Percentiles rank a stretch among this genome's conserved stretches.
phyloP scores from a whole-genome alignment of 2,113 vertebrate species.

The Callocephalon fimbriatum region DNA sequence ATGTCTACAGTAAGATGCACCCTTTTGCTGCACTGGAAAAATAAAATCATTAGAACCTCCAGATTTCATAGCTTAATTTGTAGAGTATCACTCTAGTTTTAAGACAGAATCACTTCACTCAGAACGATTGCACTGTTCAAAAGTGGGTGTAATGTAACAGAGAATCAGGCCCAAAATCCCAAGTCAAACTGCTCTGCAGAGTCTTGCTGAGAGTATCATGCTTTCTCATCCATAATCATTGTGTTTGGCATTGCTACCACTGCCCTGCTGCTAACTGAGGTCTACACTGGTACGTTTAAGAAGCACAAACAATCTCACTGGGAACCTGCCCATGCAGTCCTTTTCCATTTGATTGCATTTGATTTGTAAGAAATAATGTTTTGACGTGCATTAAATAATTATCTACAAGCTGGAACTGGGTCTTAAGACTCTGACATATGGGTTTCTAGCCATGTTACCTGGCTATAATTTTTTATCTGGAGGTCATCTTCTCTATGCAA shows the following conservation, averaged over 20 bases:
- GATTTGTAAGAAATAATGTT: constrained; percentile 20
- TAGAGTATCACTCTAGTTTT: background rate
- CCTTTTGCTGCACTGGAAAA: background rate
- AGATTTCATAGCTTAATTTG: background rate
- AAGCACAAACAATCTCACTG: background rate
- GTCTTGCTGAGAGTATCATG: background rate
- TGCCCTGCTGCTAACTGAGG: background rate
- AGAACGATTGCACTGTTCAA: fast-evolving
- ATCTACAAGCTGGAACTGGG: background rate
- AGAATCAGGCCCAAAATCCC: background rate
- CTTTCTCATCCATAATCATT: background rate
- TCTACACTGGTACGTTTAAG: background rate
- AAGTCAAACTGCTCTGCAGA: background rate
- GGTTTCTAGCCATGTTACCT: background rate
- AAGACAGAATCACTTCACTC: background rate
- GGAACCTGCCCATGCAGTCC: background rate
- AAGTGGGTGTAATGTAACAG: background rate
- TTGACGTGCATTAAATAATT: constrained; percentile 26
- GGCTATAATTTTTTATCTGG: constrained; percentile 34
- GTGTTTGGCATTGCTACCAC: background rate
- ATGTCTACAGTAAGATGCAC: background rate
- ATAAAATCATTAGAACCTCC: background rate
- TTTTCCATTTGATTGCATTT: background rate
- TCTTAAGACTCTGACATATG: constrained; percentile 5
- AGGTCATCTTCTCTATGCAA: background rate